Percentiles rank a stretch among this genome's conserved stretches.
phyloP scores from a whole-genome alignment of 1,140 invertebrate genomes.

The Berghia stephanieae region DNA sequence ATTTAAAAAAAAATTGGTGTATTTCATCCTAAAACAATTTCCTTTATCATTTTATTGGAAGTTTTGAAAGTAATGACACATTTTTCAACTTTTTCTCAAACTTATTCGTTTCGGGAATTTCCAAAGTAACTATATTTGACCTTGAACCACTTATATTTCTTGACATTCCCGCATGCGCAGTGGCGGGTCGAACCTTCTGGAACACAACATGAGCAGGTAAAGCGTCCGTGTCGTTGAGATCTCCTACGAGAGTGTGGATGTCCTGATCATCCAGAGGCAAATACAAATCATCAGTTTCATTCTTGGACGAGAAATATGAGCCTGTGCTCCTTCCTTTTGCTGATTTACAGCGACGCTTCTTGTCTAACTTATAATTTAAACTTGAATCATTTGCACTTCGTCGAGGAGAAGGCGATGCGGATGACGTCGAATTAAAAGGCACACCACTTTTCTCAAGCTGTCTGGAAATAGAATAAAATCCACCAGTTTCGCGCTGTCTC shows the following conservation, averaged over 20 bases:
- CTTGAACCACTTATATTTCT: no score
- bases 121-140: no score
- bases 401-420: background rate
- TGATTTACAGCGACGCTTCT: no score
- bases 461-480: background rate
- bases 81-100: no score
- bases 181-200: background rate
- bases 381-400: background rate
- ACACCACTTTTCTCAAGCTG: background rate
- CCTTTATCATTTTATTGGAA: no score
- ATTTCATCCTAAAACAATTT: no score
- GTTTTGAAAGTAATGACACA: no score
- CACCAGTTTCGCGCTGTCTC: background rate
- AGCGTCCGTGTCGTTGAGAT: background rate
- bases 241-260: background rate
- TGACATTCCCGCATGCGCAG: no score
- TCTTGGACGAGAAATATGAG: background rate
- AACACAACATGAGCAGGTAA: background rate
- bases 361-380: no score
- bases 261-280: background rate
- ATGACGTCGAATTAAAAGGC: background rate
- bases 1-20: no score
- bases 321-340: background rate
- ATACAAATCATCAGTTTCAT: background rate
- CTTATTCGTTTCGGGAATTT: no score